These are phyloP conservation scores for Noturus placidus DNA, from an alignment of 2,113 vertebrate species.

Conservation along the genomic window DNA sequence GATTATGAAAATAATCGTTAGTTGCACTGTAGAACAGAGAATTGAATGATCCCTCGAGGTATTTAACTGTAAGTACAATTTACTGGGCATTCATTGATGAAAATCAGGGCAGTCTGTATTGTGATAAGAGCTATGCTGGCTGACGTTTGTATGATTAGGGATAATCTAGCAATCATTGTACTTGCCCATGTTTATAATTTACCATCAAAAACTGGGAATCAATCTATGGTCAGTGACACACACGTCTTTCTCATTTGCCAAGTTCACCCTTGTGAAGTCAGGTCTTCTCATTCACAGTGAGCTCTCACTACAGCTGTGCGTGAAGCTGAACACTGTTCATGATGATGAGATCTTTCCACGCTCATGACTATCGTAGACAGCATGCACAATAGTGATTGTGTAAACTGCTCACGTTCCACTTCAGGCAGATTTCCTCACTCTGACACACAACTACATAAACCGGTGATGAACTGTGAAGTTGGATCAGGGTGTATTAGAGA, in stretches of 20 bases:
- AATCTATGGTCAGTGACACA: background rate
- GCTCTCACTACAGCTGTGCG: background rate
- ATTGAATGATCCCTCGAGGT: background rate
- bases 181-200: background rate
- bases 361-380: background rate
- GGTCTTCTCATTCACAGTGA: background rate
- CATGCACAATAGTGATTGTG: background rate
- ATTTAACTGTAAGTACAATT: background rate
- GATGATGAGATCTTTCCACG: background rate
- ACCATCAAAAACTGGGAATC: background rate
- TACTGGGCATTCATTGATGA: background rate
- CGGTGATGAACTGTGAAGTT: no score
- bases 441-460: background rate
- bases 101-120: background rate
- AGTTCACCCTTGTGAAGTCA: background rate
- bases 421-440: background rate
- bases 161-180: background rate
- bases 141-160: background rate
- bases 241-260: background rate
- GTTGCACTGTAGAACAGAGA: background rate
- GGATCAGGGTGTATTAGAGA: background rate
- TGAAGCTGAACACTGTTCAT: background rate
- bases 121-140: background rate
- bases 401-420: background rate
- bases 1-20: no score